Conservation (phyloP, 2,113 vertebrate genomes). For the Tetrao urogallus region DNA sequence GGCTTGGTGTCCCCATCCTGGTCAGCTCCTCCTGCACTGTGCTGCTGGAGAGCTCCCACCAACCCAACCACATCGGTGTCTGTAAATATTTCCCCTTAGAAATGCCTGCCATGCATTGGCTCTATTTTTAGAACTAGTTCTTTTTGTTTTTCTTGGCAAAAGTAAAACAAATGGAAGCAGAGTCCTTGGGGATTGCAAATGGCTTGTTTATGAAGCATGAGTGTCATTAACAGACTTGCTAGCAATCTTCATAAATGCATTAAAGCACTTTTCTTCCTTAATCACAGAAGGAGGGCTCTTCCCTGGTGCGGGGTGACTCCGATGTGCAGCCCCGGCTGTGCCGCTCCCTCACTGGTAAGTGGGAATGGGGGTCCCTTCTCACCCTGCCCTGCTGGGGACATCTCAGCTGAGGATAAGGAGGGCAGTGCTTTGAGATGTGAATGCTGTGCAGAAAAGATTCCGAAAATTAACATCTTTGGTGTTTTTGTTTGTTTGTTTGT, state of each 20-base stretch:
- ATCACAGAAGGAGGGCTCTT: constrained; percentile 50
- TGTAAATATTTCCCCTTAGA: neutral
- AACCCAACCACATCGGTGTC: accelerated
- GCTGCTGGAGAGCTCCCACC: neutral
- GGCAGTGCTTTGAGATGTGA: neutral
- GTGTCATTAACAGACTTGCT: neutral
- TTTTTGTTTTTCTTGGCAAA: neutral
- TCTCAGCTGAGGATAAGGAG: neutral
- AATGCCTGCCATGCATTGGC: neutral
- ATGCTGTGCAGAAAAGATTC: neutral
- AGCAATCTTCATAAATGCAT: neutral
- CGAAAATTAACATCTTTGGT: neutral
- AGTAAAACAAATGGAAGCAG: neutral
- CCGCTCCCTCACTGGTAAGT: constrained; percentile 64
- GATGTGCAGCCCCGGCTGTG: neutral
- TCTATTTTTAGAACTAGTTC: neutral
- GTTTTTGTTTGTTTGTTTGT: neutral
- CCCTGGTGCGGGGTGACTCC: neutral
- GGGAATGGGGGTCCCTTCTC: neutral
- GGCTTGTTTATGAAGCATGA: neutral
- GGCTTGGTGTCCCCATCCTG: neutral
- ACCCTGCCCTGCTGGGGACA: accelerated
- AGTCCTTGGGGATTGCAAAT: neutral
- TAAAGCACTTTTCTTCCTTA: constrained; percentile 16
- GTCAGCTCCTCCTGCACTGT: neutral